Percentiles rank a stretch among this genome's conserved stretches.
These are phyloP conservation scores for Bombylius major DNA, from an alignment of 2,888 invertebrate genomes.

Conservation along the genomic window DNA sequence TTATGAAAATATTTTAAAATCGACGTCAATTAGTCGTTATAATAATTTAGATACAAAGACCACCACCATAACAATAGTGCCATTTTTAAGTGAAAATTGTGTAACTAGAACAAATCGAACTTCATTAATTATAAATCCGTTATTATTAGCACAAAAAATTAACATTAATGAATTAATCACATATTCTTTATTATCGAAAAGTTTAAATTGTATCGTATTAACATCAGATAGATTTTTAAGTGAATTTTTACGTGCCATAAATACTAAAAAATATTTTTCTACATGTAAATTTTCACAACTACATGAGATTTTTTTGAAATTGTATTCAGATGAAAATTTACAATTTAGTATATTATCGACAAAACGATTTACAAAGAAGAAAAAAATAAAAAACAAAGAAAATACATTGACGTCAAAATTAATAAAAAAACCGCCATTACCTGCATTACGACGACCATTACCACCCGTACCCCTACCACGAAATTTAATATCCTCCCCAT, in stretches of 20 bases:
- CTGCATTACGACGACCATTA: background rate
- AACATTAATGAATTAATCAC: conserved; percentile 15
- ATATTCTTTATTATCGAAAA: conserved; percentile 17
- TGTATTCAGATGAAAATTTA: background rate
- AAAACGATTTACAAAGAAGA: no score
- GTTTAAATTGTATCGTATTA: conserved; percentile 20
- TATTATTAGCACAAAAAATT: conserved; percentile 3
- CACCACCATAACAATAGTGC: background rate
- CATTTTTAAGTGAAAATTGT: background rate
- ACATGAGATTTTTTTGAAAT: background rate
- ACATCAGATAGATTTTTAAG: conserved; percentile 18
- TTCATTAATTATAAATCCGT: no score
- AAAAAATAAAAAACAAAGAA: no score
- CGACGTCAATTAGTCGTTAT: no score
- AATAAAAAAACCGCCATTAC: no score
- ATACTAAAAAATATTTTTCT: conserved; percentile 1
- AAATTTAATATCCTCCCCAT: no score
- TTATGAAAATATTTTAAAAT: no score
- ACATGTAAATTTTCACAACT: background rate
- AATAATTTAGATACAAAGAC: no score
- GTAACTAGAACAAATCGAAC: no score
- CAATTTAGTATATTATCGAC: background rate
- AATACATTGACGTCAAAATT: no score
- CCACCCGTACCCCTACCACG: background rate
- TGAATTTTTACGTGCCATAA: conserved; percentile 12